Base-by-base conservation (phyloP, 1,140 invertebrate species). In the Tetragonula clypearis region DNA sequence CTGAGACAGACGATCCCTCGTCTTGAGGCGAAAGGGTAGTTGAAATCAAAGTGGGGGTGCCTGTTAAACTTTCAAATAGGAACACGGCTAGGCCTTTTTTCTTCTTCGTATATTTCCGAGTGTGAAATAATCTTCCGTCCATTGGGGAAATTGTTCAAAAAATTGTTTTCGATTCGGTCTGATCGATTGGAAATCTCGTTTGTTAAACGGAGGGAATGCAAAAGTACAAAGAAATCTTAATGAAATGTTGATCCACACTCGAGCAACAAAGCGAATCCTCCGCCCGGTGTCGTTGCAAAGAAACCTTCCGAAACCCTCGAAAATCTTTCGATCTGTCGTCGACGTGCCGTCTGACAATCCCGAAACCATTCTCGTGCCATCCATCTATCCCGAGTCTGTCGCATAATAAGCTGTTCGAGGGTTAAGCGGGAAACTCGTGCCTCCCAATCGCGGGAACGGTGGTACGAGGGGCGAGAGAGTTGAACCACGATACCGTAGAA, bases 361-460 rank as follows among this genome's bases (percentile, higher is more conserved):
- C 75, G 84, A 90, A 91, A 91, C 87, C 90, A 89, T 89, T 73
- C 88, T 55, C 87, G 90, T 89, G 89, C 87, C 87, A 86, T 85
- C 88, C 83, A 87, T 90, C 87, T 89, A 88, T 89, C 81, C 83
- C 85, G 76, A 77, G 49, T 56, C 85, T 78, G 90, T 84, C 71
- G 88, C 87, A 90, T 92, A 93, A 93, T 93, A 91, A 93, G 91
- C 91, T 73, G 85, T 84, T 88, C 85, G 90, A 89, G 89, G 91
- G 89, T 91, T 91, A 91, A 91, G 84, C 89, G 79, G 74, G 76
- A 84, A 72, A 76, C 84, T 90, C 86, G 86, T 87, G 88, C 84
- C 88, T 91, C 82, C 90, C 87, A 86, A 84, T 88, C 86, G 53
- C 76, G 73, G 35, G 66, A 78, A 82, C 77, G 85, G 88, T 82